phyloP scores from a whole-genome alignment of 2,797 vertebrate genomes.

The Aulostomus chinensis region DNA sequence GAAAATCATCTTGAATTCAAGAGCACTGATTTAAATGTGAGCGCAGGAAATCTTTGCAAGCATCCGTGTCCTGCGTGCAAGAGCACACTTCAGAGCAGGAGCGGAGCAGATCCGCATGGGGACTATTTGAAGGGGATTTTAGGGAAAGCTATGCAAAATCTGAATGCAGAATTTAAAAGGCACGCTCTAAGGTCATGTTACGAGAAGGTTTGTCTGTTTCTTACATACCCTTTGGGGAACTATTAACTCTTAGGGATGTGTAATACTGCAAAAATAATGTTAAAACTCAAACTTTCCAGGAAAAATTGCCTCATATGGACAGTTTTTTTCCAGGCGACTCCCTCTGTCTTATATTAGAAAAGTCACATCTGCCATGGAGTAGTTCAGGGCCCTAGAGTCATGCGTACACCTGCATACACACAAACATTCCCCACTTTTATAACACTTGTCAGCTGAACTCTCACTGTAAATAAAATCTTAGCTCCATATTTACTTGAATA shows the following conservation, averaged over 20 bases:
- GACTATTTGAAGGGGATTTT: not conserved
- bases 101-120: not conserved
- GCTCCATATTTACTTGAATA: slow-evolving; percentile 14
- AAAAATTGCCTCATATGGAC: slow-evolving; percentile 32
- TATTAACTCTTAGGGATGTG: slow-evolving; percentile 22
- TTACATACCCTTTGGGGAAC: too few relatives aligned
- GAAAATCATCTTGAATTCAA: not conserved
- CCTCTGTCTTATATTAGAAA: slow-evolving; percentile 21
- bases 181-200: too few relatives aligned
- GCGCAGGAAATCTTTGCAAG: not conserved
- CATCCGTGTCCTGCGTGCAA: not conserved
- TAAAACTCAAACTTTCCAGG: slow-evolving; percentile 9
- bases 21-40: too few relatives aligned
- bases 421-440: slow-evolving; percentile 3
- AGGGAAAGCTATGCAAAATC: too few relatives aligned
- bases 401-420: slow-evolving; percentile 31
- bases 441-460: too few relatives aligned
- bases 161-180: too few relatives aligned
- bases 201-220: too few relatives aligned
- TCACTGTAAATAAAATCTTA: too few relatives aligned
- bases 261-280: slow-evolving; percentile 23
- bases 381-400: slow-evolving; percentile 20
- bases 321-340: slow-evolving; percentile 27
- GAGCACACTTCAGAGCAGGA: not conserved
- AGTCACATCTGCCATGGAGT: slow-evolving; percentile 36